Percentiles rank a stretch among this genome's conserved stretches.
Conservation (phyloP, 2,888 invertebrate genomes). For the Eudemis profundana region DNA sequence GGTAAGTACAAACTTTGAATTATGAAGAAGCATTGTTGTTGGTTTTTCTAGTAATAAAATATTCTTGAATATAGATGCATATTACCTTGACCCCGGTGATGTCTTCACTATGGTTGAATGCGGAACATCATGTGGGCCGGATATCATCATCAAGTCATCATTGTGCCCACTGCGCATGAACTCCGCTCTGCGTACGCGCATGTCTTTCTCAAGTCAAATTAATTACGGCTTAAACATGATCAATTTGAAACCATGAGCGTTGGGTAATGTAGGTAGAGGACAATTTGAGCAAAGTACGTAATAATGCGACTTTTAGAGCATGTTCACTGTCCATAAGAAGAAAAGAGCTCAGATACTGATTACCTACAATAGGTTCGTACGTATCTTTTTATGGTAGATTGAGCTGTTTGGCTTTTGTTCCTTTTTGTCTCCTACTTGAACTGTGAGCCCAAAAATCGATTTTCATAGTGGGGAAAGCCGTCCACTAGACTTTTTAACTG, state of each 20-base stretch:
- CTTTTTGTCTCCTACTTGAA: too few species aligned
- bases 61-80: background rate
- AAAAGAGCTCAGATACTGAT: too few species aligned
- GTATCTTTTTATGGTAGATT: too few species aligned
- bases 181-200: slow-evolving; percentile 18
- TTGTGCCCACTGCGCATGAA: slow-evolving; percentile 33
- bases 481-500: too few species aligned
- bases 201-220: slow-evolving; percentile 19
- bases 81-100: slow-evolving; percentile 40
- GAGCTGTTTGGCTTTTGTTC: too few species aligned
- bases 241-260: slow-evolving; percentile 31
- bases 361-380: too few species aligned
- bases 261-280: slow-evolving; percentile 16
- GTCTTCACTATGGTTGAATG: slow-evolving; percentile 37
- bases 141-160: slow-evolving; percentile 44
- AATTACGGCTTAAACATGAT: slow-evolving; percentile 31
- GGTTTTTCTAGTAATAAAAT: background rate
- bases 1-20: too few species aligned
- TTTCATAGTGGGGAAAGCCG: too few species aligned
- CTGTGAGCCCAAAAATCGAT: too few species aligned
- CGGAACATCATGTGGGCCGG: slow-evolving; percentile 34
- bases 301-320: slow-evolving; percentile 1
- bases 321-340: background rate
- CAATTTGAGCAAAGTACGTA: slow-evolving; percentile 3
- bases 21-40: too few species aligned